A percentile compares a stretch with the other conserved stretches of the same genome.
These are phyloP conservation scores for Parasteatoda tepidariorum DNA, from an alignment of 1,140 invertebrate genomes.

Conservation along the genomic window DNA sequence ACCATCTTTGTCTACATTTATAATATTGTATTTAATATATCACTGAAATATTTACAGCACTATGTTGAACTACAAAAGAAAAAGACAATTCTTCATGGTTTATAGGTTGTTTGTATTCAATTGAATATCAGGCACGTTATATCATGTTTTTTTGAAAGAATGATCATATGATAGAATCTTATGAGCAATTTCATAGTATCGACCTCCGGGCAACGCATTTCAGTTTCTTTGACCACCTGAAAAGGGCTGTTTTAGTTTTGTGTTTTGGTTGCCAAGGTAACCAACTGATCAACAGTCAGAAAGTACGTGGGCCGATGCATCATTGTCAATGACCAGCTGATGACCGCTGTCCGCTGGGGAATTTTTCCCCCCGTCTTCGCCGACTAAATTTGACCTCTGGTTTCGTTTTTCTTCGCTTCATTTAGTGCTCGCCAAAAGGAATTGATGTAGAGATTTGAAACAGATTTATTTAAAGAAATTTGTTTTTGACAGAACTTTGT, in stretches of 20 bases:
- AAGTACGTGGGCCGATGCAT: conserved; percentile 51
- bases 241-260: conserved; percentile 48
- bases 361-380: conserved; percentile 32
- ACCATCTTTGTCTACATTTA: too few species aligned
- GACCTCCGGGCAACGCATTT: background rate
- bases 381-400: conserved; percentile 51
- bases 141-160: too few species aligned
- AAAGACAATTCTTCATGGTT: too few species aligned
- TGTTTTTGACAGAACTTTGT: too few species aligned
- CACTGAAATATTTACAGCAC: too few species aligned
- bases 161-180: too few species aligned
- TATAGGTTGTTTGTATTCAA: too few species aligned
- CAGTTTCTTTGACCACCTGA: conserved; percentile 31
- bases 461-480: too few species aligned
- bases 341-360: conserved; percentile 55
- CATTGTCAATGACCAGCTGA: conserved; percentile 58
- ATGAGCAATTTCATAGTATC: background rate
- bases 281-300: conserved; percentile 52
- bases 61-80: too few species aligned
- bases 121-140: too few species aligned
- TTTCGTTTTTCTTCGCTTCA: conserved; percentile 40
- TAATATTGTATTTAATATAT: too few species aligned
- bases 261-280: conserved; percentile 22
- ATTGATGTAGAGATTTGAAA: conserved; percentile 3
- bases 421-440: conserved; percentile 17